Percentiles rank a stretch among this genome's conserved stretches.
phyloP scores from a whole-genome alignment of 2,797 vertebrate species.

The Poeciliopsis turneri region DNA sequence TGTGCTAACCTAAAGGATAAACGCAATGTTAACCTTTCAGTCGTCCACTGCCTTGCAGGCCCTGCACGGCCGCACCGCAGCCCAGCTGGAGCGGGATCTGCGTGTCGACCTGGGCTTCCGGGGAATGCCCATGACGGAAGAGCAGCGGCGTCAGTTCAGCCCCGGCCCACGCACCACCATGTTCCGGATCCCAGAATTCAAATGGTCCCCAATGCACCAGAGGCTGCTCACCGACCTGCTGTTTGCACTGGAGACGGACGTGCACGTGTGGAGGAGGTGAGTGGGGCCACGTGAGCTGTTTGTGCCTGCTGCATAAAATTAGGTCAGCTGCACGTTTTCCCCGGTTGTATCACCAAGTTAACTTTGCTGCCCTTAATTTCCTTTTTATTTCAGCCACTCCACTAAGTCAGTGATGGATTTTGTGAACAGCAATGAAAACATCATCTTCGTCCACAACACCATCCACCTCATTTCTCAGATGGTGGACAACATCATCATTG shows the following conservation, averaged over 20 bases:
- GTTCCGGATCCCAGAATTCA: conserved; percentile 99
- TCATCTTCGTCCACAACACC: conserved; percentile 99
- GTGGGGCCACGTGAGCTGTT: conserved; percentile 2
- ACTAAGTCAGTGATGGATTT: conserved; percentile 99
- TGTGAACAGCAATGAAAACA: conserved; percentile 99
- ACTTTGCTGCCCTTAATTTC: not conserved
- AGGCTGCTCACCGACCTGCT: conserved; percentile 95
- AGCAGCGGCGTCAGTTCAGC: conserved; percentile 96
- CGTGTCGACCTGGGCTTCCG: conserved; percentile 95
- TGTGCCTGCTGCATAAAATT: not conserved
- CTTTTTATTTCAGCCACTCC: conserved; percentile 87
- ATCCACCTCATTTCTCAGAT: conserved; percentile 99
- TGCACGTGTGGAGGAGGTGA: conserved; percentile 98
- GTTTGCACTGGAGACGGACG: conserved; percentile 97
- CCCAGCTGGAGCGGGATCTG: conserved; percentile 93
- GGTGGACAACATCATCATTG: conserved; percentile 99
- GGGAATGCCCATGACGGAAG: conserved; percentile 98
- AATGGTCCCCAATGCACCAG: conserved; percentile 99
- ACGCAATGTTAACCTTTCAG: conserved; percentile 1
- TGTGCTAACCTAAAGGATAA: conserved; percentile 1
- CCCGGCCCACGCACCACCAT: conserved; percentile 98
- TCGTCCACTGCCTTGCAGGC: conserved; percentile 61
- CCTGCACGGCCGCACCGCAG: conserved; percentile 88
- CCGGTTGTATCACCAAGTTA: not conserved
- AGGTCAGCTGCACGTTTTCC: not conserved